Percentiles rank a stretch among this genome's conserved stretches.
Conservation (phyloP, 2,888 invertebrate species). For the Drosophila macrospina region DNA sequence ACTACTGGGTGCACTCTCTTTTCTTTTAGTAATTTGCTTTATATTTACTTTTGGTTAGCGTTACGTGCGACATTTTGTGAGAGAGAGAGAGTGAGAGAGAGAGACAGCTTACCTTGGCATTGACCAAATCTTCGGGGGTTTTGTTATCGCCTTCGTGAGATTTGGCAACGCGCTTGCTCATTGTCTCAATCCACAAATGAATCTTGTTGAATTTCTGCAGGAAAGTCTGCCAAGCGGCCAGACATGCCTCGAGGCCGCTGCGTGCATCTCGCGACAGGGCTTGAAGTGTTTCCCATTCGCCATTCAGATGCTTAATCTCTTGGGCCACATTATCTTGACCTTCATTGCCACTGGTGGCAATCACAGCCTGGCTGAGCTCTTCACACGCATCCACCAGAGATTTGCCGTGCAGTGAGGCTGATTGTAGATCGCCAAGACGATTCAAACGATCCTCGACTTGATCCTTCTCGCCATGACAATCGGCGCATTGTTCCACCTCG, state of each 20-base stretch:
- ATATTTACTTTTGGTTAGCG: slow-evolving; percentile 60
- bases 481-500: slow-evolving; percentile 93
- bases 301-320: slow-evolving; percentile 92
- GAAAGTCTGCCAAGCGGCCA: slow-evolving; percentile 93
- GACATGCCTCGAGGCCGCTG: slow-evolving; percentile 90
- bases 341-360: slow-evolving; percentile 92
- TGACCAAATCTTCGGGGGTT: slow-evolving; percentile 91
- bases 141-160: slow-evolving; percentile 91
- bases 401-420: slow-evolving; percentile 90
- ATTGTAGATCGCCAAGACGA: slow-evolving; percentile 90
- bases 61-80: slow-evolving; percentile 60
- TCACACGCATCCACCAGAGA: slow-evolving; percentile 90
- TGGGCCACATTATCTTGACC: slow-evolving; percentile 93
- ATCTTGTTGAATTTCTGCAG: slow-evolving; percentile 90
- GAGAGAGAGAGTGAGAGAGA: slow-evolving; percentile 21
- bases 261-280: slow-evolving; percentile 91
- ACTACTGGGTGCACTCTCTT: slow-evolving; percentile 45
- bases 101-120: slow-evolving; percentile 88
- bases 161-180: slow-evolving; percentile 88
- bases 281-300: slow-evolving; percentile 93
- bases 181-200: slow-evolving; percentile 91
- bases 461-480: slow-evolving; percentile 94
- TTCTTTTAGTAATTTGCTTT: slow-evolving; percentile 55
- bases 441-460: slow-evolving; percentile 91
- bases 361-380: slow-evolving; percentile 90